Percentiles rank a stretch among this genome's conserved stretches.
Evolutionary conservation across 2,113 vertebrate genomes (phyloP).

Genomic region (Pelodiscus sinensis): DNA sequence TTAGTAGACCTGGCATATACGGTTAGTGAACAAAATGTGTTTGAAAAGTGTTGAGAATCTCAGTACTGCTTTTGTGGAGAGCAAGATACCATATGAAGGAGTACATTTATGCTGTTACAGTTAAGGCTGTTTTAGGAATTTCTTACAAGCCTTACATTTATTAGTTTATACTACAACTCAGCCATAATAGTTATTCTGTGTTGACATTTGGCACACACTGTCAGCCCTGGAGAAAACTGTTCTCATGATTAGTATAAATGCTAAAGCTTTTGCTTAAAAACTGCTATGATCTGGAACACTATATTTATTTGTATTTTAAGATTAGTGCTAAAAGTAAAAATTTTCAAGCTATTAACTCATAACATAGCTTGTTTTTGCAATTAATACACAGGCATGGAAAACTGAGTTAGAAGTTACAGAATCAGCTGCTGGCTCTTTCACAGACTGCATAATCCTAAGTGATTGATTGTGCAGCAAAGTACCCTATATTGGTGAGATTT

Average conservation of each 20-base stretch:
- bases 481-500: neutral
- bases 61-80: neutral
- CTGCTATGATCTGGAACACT: neutral
- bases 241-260: neutral
- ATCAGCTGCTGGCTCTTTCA: neutral
- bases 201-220: neutral
- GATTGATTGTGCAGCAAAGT: neutral
- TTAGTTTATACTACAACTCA: neutral
- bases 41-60: neutral
- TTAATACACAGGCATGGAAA: neutral
- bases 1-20: neutral
- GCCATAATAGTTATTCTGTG: neutral
- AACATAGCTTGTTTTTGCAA: neutral
- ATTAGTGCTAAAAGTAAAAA: neutral
- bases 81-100: neutral
- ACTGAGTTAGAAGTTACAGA: neutral
- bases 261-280: neutral
- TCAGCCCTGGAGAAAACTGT: neutral
- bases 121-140: neutral
- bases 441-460: neutral
- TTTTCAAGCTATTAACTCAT: neutral
- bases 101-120: neutral
- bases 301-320: neutral
- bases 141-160: neutral
- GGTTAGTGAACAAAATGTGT: neutral